Conservation (phyloP, 2,797 vertebrate species). For the Cyprinella venusta region DNA sequence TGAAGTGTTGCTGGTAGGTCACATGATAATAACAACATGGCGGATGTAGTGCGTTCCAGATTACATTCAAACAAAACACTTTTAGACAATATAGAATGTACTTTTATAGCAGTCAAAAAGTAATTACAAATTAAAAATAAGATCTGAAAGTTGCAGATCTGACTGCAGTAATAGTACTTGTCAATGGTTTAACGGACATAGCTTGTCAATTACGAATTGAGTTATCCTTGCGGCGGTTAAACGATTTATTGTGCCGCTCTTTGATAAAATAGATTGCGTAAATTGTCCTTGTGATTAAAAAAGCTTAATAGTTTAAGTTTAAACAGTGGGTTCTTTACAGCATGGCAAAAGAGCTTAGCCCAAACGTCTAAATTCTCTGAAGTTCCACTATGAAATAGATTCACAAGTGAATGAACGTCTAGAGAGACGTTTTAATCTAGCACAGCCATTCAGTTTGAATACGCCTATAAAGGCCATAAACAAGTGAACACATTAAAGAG, state of each 20-base stretch:
- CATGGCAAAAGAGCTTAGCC: neutral
- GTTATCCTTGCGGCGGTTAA: neutral
- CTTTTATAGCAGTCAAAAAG: too few relatives aligned
- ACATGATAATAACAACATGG: too few relatives aligned
- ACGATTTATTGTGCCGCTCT: neutral
- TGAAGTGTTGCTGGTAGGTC: too few relatives aligned
- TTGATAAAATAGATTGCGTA: neutral
- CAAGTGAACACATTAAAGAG: neutral
- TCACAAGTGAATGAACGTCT: neutral
- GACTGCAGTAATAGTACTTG: neutral
- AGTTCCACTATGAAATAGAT: neutral
- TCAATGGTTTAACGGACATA: neutral
- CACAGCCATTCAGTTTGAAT: constrained; percentile 11
- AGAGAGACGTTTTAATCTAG: neutral
- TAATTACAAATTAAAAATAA: too few relatives aligned
- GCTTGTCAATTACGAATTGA: neutral
- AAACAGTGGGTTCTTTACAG: neutral
- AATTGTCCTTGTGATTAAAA: neutral
- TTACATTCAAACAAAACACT: too few relatives aligned
- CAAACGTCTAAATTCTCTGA: neutral
- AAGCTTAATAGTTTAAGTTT: neutral
- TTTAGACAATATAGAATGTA: too few relatives aligned
- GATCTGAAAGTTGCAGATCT: neutral
- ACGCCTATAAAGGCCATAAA: neutral
- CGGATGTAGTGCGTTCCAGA: too few relatives aligned